Evolutionary conservation across 1,140 invertebrate species (phyloP), one percentile per base, ranked within the genome.

Genomic region (Anastrepha ludens): DNA sequence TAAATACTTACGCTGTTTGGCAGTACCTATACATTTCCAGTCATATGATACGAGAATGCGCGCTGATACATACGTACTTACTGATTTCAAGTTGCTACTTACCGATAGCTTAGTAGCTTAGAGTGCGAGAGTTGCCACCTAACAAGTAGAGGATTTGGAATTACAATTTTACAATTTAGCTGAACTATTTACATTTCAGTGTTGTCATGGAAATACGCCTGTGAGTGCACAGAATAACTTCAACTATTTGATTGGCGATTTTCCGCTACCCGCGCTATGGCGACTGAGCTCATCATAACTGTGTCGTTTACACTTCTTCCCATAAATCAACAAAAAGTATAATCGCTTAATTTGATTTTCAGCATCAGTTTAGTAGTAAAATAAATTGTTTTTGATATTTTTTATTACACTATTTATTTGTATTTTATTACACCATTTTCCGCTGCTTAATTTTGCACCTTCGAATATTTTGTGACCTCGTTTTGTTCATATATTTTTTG

Each of bases 261-360:
- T 29, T 29, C 29, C 29, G 29, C 29, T 29, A 29, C 29, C 29
- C 29, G 29, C 29, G 29, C 29, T 29, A 29, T 29, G 29, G 29
- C 29, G 29, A 29, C 29, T 13, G 39, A n/a, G 65, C 65, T 41
- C 13, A 11, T 67, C 9, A 20, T 67, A 67, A 67, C 0, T 11
- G 65, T 29, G 11, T 39, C 29, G 29, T 11, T 41, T 67, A 67
- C 29, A 41, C 6, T 39, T 7, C 20, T 3, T n/a, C 20, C 65
- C 65, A 41, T 67, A 67, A 67, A 67, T 67, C 65, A 67, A 39
- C 65, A 67, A 39, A 39, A 67, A 67, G 39, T 41, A 67, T 29
- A 67, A 39, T 67, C 39, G 20, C 29, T 67, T 29, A 67, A 67
- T 29, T 39, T 67, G 65, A 67, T 67, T 67, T 67, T 67, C 65